phyloP scores from a whole-genome alignment of 2,797 vertebrate species.

The Liasis olivaceus region DNA sequence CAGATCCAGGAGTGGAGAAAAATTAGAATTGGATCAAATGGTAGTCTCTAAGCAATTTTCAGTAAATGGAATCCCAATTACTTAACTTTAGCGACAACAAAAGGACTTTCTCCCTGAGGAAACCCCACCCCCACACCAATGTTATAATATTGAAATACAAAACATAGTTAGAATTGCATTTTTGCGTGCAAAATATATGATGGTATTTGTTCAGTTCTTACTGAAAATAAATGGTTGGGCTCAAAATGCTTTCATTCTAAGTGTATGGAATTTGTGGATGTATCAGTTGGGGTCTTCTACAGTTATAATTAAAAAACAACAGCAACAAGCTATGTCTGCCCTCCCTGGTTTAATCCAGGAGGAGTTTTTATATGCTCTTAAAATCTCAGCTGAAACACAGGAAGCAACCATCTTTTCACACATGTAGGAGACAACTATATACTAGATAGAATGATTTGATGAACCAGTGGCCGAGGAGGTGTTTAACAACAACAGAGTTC shows the following conservation, averaged over 20 bases:
- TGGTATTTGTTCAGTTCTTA: background rate
- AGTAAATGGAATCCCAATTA: background rate
- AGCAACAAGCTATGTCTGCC: background rate
- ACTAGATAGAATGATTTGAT: background rate
- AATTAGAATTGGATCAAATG: background rate
- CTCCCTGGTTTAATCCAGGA: background rate
- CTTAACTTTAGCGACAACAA: background rate
- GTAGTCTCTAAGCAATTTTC: background rate
- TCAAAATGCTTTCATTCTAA: background rate
- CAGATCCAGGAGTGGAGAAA: background rate
- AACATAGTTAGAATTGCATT: background rate
- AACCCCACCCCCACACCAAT: background rate
- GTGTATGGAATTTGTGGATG: background rate
- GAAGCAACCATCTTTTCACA: background rate
- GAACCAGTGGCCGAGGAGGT: background rate
- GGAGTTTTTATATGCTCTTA: background rate
- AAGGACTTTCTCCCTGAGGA: background rate
- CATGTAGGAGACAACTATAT: background rate
- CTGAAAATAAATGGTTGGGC: background rate
- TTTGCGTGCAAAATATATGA: background rate
- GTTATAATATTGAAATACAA: background rate
- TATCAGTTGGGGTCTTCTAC: background rate
- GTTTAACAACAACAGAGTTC: background rate
- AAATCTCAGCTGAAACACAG: background rate
- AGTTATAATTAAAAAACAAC: background rate